phyloP scores from a whole-genome alignment of 2,888 invertebrate genomes.

The Cheilosia pagana region DNA sequence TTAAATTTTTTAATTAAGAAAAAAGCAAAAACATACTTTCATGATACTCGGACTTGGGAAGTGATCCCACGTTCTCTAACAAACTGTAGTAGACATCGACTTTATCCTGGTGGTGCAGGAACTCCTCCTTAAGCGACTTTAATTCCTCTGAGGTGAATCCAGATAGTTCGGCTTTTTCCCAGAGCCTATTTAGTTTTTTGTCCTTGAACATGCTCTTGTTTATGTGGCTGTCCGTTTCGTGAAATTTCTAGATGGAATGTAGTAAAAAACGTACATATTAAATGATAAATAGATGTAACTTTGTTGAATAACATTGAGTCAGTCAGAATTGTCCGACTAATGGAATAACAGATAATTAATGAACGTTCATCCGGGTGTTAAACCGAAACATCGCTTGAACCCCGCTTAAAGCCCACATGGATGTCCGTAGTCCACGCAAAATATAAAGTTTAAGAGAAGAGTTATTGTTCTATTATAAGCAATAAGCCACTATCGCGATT shows the following conservation, averaged over 20 bases:
- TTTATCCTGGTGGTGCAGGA: constrained; percentile 95
- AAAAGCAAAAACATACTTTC: constrained; percentile 86
- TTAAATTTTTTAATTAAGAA: not conserved
- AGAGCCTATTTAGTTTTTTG: constrained; percentile 93
- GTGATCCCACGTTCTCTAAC: constrained; percentile 87
- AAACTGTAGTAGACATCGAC: constrained; percentile 94
- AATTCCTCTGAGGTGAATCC: constrained; percentile 95
- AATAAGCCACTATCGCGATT: no score
- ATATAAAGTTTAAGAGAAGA: no score
- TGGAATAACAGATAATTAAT: no score
- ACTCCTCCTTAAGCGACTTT: constrained; percentile 93
- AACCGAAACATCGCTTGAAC: no score
- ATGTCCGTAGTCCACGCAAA: no score
- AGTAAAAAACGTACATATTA: no score
- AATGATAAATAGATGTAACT: not conserved
- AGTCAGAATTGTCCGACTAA: not conserved
- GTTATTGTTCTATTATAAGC: no score
- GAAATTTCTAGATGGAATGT: constrained; percentile 79
- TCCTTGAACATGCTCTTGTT: constrained; percentile 93
- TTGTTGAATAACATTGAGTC: not conserved
- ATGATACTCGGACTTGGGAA: constrained; percentile 85
- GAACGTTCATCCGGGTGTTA: no score
- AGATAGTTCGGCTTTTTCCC: constrained; percentile 94
- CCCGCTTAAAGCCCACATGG: no score
- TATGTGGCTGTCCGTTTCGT: constrained; percentile 85